Evolutionary conservation across 64 coral and sea anemone species (phyloP), one percentile per base, ranked within the genome.

Genomic region (Orbicella faveolata): DNA sequence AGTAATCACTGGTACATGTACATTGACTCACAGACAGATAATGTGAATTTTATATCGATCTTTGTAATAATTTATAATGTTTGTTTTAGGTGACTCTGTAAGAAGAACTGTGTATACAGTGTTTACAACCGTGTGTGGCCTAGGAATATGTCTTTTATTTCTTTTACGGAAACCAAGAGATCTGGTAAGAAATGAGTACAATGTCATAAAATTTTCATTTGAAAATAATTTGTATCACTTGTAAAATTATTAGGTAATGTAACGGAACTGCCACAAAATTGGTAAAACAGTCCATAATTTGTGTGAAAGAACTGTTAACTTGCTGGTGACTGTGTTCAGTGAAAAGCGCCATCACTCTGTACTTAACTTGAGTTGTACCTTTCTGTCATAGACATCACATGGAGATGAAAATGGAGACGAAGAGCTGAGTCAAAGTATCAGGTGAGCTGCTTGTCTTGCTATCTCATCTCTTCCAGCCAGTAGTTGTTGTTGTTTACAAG

Each of bases 81-180:
- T 19, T 64, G 62, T 57, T 41, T 66, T 89, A 96, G 94, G 26
- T 52, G 59, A 96, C 63, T 30, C 52, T 51, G 84, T 76, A 8
- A 93, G 94, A 63, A 75, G 75, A 63, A 97, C 78, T 36, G 95
- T 97, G 5, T 97, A 94, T 75, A 91, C 90, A 74, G 95, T 97
- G 33, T 97, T 97, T 51, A 91, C 88, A 52, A 92, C 89, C 30
- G 91, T 97, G 14, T 97, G 95, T 83, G 95, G 95, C 39, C 59
- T 94, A 33, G 95, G 95, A n/a, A 93, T 97, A 10, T 83, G 86
- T 53, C 72, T 97, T 18, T 75, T 97, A 63, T 97, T 97, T 76
- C 89, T 97, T 20, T 61, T 97, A 11, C 83, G 92, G 53, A 83
- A 39, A 25, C 88, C 89, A 85, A 72, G 37, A 52, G 21, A 52